Evolutionary conservation across 2,797 vertebrate genomes (phyloP).

Genomic region (Smutsia gigantea): DNA sequence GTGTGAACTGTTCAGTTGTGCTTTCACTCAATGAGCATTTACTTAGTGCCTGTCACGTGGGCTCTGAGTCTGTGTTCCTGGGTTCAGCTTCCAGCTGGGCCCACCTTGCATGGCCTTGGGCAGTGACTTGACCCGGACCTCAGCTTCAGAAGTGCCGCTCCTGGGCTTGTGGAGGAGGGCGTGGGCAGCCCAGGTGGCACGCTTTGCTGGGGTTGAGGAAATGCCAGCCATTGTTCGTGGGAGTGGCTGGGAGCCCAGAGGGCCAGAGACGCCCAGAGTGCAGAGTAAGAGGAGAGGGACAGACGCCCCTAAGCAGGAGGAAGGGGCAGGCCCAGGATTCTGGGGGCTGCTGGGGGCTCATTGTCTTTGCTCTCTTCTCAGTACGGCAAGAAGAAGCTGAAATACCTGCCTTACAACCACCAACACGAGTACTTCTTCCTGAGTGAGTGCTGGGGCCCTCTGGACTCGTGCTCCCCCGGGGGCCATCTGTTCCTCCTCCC

Average conservation of each 20-base stretch:
- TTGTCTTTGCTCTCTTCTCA: constrained; percentile 78
- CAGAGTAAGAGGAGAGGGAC: neutral
- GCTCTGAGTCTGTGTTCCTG: neutral
- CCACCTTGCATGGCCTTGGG: neutral
- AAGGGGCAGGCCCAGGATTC: fast-evolving
- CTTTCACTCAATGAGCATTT: neutral
- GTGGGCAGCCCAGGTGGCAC: fast-evolving
- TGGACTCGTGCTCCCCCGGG: fast-evolving
- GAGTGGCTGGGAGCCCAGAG: neutral
- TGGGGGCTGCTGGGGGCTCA: neutral
- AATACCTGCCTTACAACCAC: constrained; percentile 94
- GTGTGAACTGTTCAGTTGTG: neutral
- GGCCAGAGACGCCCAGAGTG: neutral
- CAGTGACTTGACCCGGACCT: neutral
- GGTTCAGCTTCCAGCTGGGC: neutral
- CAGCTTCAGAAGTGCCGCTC: neutral
- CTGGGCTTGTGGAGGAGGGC: fast-evolving
- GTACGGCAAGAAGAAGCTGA: constrained; percentile 97
- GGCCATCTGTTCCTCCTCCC: neutral
- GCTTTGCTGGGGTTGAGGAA: neutral
- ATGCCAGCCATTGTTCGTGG: fast-evolving
- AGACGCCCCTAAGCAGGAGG: fast-evolving
- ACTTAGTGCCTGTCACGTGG: neutral
- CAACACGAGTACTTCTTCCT: constrained; percentile 98
- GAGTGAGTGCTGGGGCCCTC: constrained; percentile 85